Base-by-base conservation (phyloP, 2,113 vertebrate species). In the Dasypus novemcinctus region DNA sequence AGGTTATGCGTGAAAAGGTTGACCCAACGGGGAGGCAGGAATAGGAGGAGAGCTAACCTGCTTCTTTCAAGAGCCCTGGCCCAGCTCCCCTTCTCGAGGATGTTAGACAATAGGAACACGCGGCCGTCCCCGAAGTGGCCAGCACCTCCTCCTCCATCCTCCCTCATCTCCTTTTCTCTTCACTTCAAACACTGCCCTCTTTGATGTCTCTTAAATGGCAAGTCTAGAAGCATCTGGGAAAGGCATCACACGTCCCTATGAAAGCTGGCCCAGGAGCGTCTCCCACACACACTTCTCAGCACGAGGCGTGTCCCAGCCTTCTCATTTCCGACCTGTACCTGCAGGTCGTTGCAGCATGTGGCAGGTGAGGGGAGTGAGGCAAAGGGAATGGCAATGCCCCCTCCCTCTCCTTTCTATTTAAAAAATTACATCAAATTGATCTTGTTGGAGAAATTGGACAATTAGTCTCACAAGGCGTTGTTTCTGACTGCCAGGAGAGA, bases 381-480 rank as follows among this genome's bases (percentile, higher is more conserved):
- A 66, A n/a, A 21, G 27, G 63, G 9, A 29, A 20, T 57, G 38
- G 52, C 23, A 29, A 41, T 0, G 49, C 69, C 13, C 64, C 72
- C 6, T 85, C 88, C 72, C 21, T 12, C 84, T 82, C 74, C 29
- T 71, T 68, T 86, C 91, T 80, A 94, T 93, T 84, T 15, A 80
- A 79, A 93, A 95, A 87, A 90, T 78, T 33, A 90, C 31, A 76
- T 91, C 72, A 72, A 93, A 94, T 96, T 17, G 94, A 97, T 93
- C 93, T 23, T 17, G 80, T 95, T 92, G 97, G 93, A 33, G 91
- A 97, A 95, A 95, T 79, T 81, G 95, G 92, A 84, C 94, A 49
- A 89, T 97, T 85, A 85, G 83, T 89, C 94, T 36, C 12, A 43
- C 83, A 57, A 5, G 2, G 11, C 31, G 13, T 64, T 81, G 87